Base-by-base conservation (phyloP, 2,797 vertebrate species). In the Sebastolobus alascanus region DNA sequence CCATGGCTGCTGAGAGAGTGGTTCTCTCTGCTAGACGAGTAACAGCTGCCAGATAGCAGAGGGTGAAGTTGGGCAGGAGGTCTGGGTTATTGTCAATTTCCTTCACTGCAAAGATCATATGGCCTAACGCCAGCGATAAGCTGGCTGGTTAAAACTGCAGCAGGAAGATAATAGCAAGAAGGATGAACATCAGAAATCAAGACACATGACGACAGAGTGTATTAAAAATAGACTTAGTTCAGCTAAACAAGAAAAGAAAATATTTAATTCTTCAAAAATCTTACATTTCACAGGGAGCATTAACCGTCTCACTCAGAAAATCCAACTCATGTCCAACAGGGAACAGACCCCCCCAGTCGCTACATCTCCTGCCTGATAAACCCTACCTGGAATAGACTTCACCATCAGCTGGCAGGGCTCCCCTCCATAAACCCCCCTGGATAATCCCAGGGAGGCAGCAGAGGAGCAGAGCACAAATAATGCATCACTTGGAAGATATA, bases 21-120 rank as follows among this genome's bases (percentile, higher is more conserved):
- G 70, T 84, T 25, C 82, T 70, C 68, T 93, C 89, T 38, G 87
- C 75, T 37, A 88, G 82, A 61, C 88, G 92, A 43, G 89, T 82
- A 79, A 94, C 90, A 33, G 87, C 87, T 68, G 88, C 86, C 77
- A 89, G 79, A 66, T 93, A 93, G 37, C 89, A 86, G 63, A 90
- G 83, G 35, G 89, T 92, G 56, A 94, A 56, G 58, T 67, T 94
- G 25, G 87, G 75, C 29, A 94, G 75, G 55, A 91, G 73, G 55
- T 59, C 31, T 43, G 84, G 72, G 72, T 91, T 85, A 59, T 61
- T 86, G 76, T 93, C 93, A 10, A 94, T 91, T 87, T 94, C 88
- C 72, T 94, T 87, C 59, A 90, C 86, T 20, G 86, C 80, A 72
- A 91, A 92, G 61, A 92, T 86, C 86, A 92, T 84, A 2, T 54